Conservation (phyloP, 2,113 vertebrate genomes). For the Heloderma charlesbogerti region DNA sequence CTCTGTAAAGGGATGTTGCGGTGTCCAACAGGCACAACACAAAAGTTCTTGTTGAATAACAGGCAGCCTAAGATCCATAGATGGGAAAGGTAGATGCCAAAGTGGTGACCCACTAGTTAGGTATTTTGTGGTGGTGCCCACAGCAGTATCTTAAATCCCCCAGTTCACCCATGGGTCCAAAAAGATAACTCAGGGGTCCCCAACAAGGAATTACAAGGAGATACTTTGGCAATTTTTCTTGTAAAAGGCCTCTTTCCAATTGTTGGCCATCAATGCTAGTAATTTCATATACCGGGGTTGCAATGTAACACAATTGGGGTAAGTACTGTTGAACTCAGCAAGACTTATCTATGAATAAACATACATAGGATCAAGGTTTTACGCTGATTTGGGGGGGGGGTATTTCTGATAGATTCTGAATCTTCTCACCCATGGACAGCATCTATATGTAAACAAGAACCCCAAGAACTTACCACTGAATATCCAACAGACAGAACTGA, state of each 20-base stretch:
- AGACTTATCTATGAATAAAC: background rate
- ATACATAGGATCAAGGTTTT: background rate
- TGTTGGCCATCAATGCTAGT: background rate
- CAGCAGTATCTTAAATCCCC: too few relatives aligned
- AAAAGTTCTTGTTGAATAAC: too few relatives aligned
- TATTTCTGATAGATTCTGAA: background rate
- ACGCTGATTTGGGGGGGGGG: background rate
- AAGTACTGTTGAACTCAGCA: background rate
- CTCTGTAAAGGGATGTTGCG: too few relatives aligned
- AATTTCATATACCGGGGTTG: background rate
- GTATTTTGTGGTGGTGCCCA: too few relatives aligned
- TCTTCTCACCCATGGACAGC: background rate
- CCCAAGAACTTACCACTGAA: background rate
- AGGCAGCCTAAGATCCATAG: too few relatives aligned
- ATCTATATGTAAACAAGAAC: background rate
- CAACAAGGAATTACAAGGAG: background rate
- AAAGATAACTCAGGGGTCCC: too few relatives aligned
- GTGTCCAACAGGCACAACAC: too few relatives aligned
- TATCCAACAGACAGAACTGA: background rate
- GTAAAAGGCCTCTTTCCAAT: background rate
- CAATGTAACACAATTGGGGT: background rate
- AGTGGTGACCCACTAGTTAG: too few relatives aligned
- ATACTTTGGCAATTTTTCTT: background rate
- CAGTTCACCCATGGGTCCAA: too few relatives aligned
- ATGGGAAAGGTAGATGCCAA: too few relatives aligned